Conservation (phyloP, 2,113 vertebrate species). For the Lampris incognitus region DNA sequence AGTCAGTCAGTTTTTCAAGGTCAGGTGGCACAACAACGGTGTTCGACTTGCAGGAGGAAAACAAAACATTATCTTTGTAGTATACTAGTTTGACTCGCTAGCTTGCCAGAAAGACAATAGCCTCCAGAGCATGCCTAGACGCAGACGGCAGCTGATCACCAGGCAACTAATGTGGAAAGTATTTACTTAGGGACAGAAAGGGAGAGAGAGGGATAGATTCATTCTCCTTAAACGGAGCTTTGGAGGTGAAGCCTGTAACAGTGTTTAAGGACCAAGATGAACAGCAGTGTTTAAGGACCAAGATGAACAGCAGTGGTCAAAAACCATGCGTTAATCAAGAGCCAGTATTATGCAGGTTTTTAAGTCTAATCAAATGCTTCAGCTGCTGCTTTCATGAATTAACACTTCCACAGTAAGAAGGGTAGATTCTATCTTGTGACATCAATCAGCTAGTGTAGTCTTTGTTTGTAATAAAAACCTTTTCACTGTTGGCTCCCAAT, state of each 20-base stretch:
- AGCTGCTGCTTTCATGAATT: too few species aligned
- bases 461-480: too few species aligned
- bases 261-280: conserved; percentile 30
- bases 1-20: not conserved
- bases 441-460: too few species aligned
- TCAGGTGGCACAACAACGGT: not conserved
- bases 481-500: too few species aligned
- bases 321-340: not conserved
- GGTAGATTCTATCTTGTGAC: too few species aligned
- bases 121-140: conserved; percentile 27
- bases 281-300: conserved; percentile 37
- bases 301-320: conserved; percentile 35
- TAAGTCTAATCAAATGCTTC: too few species aligned
- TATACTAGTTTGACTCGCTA: not conserved
- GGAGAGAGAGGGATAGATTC: conserved; percentile 40
- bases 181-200: conserved; percentile 52
- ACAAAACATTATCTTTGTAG: not conserved
- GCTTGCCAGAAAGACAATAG: not conserved
- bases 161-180: conserved; percentile 72
- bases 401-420: too few species aligned
- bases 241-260: conserved; percentile 30
- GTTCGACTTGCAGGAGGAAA: not conserved
- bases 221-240: conserved; percentile 62
- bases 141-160: conserved; percentile 45
- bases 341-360: too few species aligned